Evolutionary conservation across 2,797 vertebrate genomes (phyloP), one percentile per base, ranked within the genome.

Genomic region (Rhabdophis nuchalis): DNA sequence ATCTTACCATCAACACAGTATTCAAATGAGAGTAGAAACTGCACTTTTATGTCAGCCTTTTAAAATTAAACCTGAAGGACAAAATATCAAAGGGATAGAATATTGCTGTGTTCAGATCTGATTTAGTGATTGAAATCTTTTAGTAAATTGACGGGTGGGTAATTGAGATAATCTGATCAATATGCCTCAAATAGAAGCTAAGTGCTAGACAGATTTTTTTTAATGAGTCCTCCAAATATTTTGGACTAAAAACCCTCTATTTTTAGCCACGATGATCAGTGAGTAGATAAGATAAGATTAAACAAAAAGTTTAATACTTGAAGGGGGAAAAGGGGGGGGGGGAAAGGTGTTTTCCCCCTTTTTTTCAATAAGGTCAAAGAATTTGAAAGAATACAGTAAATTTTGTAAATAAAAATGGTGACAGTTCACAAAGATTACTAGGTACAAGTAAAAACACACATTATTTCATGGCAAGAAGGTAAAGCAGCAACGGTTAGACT

Each of bases 1-100:
- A 97, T 97, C 27, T 90, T 95, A 96, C 95, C 94, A 94, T 96
- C 96, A 95, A 95, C 93, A 94, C 86, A 93, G 95, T 96, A 96
- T 97, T 96, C 96, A 94, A 97, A 95, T 95, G 95, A 95, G 32
- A 91, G 82, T 90, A 86, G 90, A n/a, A 86, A 93, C 52, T 8
- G 50, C 2, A 25, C 91, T 95, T 96, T 95, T 9, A n/a, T 94
- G 54, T 90, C 92, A 90, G 77, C 58, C 92, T 86, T 96, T 93
- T 50, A 95, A 95, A 95, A 92, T 25, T 57, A 87, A 72, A 61
- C 58, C 50, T 50, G 68, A 90, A 90, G 85, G 52, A 50, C 52
- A 87, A 91, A 91, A 94, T 93, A 94, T 94, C 93, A 95, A 95
- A 96, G 92, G 85, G 29, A 92, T 93, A 90, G 85, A 93, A 86